A percentile compares a stretch with the other conserved stretches of the same genome.
Conservation (phyloP, 2,113 vertebrate genomes). For the Esox niger region DNA sequence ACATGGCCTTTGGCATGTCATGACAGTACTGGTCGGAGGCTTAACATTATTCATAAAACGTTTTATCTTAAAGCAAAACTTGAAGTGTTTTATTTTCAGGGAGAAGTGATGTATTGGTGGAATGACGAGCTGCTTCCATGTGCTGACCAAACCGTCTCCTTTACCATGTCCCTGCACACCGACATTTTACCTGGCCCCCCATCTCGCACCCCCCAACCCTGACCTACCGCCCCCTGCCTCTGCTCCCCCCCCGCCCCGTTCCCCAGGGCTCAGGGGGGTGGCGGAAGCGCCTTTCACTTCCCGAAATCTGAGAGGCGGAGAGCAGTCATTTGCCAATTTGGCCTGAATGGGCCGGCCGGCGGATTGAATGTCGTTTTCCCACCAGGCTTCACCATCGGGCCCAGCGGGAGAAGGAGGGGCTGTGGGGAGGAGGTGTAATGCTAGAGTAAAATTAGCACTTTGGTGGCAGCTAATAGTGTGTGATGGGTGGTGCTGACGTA, state of each 20-base stretch:
- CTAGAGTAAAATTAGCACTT: constrained; percentile 86
- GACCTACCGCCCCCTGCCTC: constrained; percentile 14
- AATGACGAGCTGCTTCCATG: no score
- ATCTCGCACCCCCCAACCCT: constrained; percentile 14
- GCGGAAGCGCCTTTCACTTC: constrained; percentile 67
- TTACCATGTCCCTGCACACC: constrained; percentile 48
- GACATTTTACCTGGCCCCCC: no score
- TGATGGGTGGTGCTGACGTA: constrained; percentile 75
- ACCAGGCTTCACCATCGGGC: constrained; percentile 81
- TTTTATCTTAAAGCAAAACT: no score
- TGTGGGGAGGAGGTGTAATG: constrained; percentile 73
- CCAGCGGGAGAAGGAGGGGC: constrained; percentile 66
- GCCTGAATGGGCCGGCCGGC: constrained; percentile 70
- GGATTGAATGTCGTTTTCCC: constrained; percentile 92
- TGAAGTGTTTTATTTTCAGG: no score
- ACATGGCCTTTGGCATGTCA: no score
- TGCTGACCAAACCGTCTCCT: constrained; percentile 58
- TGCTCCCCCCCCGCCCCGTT: constrained; percentile 17
- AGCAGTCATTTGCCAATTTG: constrained; percentile 90
- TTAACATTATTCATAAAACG: no score
- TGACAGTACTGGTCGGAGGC: no score
- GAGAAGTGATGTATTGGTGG: no score
- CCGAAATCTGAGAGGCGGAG: constrained; percentile 76
- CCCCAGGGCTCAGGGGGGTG: constrained; percentile 34
- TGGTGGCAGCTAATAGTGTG: constrained; percentile 83